Percentiles rank a stretch among this genome's conserved stretches.
These are phyloP conservation scores for Phalera bucephala DNA, from an alignment of 2,888 invertebrate species.

Conservation along the genomic window DNA sequence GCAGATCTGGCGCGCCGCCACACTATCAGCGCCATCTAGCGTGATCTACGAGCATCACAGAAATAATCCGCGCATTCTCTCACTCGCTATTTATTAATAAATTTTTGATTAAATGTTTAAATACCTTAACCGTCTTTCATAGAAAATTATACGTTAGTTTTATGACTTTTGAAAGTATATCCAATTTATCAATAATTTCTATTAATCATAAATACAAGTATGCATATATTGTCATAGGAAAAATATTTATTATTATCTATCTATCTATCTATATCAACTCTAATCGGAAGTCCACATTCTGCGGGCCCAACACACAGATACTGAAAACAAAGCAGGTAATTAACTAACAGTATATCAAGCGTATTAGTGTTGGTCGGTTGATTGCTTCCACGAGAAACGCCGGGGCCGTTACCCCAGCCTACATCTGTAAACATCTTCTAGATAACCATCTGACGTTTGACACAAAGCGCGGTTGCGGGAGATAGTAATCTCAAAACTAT, in stretches of 20 bases:
- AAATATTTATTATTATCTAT: too few species aligned
- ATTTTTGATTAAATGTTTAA: constrained; percentile 16
- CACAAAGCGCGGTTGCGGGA: constrained; percentile 80
- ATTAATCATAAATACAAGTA: too few species aligned
- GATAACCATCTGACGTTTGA: constrained; percentile 82
- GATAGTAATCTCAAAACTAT: constrained; percentile 78
- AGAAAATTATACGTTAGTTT: too few species aligned
- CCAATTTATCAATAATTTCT: too few species aligned
- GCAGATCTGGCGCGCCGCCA: constrained; percentile 74
- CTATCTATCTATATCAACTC: too few species aligned
- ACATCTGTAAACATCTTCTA: constrained; percentile 81
- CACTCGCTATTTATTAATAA: constrained; percentile 8
- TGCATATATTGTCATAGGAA: too few species aligned
- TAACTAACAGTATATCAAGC: constrained; percentile 64
- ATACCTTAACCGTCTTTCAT: too few species aligned
- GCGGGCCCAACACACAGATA: constrained; percentile 35
- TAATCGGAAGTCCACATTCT: too few species aligned
- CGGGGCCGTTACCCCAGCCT: constrained; percentile 74
- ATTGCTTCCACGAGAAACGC: constrained; percentile 64
- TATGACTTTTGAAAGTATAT: too few species aligned
- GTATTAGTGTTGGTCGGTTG: constrained; percentile 65
- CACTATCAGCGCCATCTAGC: constrained; percentile 72
- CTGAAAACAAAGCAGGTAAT: constrained; percentile 62
- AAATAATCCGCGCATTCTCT: constrained; percentile 42
- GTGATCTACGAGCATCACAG: constrained; percentile 67